Evolutionary conservation across 1,140 invertebrate species (phyloP), one percentile per base, ranked within the genome.

Genomic region (Leguminivora glycinivorella): DNA sequence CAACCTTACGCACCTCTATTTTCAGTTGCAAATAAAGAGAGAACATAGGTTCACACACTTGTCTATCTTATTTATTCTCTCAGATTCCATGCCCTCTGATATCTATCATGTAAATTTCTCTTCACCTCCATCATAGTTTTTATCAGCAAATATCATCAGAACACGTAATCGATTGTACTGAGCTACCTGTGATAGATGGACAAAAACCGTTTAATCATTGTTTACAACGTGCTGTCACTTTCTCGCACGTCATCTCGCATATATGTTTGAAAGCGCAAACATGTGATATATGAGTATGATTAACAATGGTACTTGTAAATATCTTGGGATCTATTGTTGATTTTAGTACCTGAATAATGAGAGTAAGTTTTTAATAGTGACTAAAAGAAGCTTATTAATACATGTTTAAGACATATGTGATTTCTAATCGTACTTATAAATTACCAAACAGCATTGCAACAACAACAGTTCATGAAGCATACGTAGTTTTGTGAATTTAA

Each of bases 161-260:
- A 63, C 25, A 31, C 25, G 26, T 17, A 63, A 63, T 63, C 58
- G 58, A 63, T 29, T 63, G 25, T 63, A 52, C 47, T 19, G 19
- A 31, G 58, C 58, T 63, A 63, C 58, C 58, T 29, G 58, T 63
- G 58, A 63, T 63, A 63, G 58, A 63, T 63, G 58, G 58, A 31
- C 58, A 63, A 63, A 63, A 52, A 63, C n/a, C 58, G 58, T 63
- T 63, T 34, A 63, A 63, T 63, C 58, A 63, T 63, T 63, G 58
- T 63, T 63, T 17, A 63, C 58, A 31, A 31, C 14, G 25, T 17
- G 58, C 58, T 63, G 58, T 63, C 58, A 63, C 58, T 63, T 63
- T 63, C 58, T 63, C 58, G 58, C 58, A 7, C 58, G 29, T 63
- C 58, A 63, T 17, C 25, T 63, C 34, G 17, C 14, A 31, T 17